Evolutionary conservation across 2,113 vertebrate species (phyloP).

Genomic region (Gallinago media): DNA sequence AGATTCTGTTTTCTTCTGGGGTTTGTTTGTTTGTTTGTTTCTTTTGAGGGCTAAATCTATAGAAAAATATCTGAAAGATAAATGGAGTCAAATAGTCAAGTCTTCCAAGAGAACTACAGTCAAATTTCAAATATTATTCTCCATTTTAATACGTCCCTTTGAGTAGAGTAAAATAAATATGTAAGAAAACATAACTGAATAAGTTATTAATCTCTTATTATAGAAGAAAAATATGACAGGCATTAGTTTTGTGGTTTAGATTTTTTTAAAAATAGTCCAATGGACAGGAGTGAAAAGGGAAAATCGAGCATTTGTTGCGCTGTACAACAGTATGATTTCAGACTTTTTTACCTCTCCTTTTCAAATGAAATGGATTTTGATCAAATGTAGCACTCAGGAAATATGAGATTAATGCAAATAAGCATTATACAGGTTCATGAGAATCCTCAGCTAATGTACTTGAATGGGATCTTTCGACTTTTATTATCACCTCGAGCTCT

Average conservation of each 20-base stretch:
- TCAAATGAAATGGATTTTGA: neutral
- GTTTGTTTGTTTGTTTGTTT: neutral
- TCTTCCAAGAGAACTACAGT: neutral
- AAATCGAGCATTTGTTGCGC: neutral
- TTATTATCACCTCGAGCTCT: neutral
- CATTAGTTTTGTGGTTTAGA: neutral
- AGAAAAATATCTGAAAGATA: neutral
- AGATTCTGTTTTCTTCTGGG: neutral
- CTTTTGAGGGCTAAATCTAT: neutral
- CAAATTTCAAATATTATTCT: neutral
- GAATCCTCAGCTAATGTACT: neutral
- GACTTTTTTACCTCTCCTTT: neutral
- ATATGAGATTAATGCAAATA: slow-evolving; percentile 32
- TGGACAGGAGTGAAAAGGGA: neutral
- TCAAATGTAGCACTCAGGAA: slow-evolving; percentile 24
- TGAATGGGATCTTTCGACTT: neutral
- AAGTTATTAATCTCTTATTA: neutral
- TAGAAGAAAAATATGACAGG: neutral
- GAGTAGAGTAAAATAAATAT: neutral
- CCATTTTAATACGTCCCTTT: neutral
- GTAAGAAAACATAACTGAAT: neutral
- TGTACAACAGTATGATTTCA: neutral
- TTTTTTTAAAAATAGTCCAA: neutral
- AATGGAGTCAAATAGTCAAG: neutral
- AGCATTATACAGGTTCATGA: neutral